Percentiles rank a stretch among this genome's conserved stretches.
Evolutionary conservation across 2,113 vertebrate genomes (phyloP).

Genomic region (Carassius carassius): DNA sequence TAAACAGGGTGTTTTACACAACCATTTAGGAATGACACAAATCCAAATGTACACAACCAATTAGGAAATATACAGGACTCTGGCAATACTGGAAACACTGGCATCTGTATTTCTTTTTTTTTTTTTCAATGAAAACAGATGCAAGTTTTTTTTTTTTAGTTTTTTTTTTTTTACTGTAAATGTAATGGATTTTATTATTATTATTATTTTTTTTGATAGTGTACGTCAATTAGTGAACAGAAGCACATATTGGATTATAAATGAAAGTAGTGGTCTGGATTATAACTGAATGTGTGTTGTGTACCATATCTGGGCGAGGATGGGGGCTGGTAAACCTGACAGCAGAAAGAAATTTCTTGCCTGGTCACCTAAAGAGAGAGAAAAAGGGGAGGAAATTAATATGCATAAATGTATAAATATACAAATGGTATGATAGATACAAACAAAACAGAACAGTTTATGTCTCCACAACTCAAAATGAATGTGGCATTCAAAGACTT

Average conservation of each 20-base stretch:
- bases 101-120: neutral
- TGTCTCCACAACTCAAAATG: too few species aligned
- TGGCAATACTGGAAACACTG: neutral
- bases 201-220: neutral
- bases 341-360: constrained; percentile 98
- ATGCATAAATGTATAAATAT: neutral
- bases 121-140: neutral
- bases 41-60: too few species aligned
- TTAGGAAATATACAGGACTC: too few species aligned
- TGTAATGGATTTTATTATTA: neutral
- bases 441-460: too few species aligned
- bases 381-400: neutral
- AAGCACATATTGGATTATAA: neutral
- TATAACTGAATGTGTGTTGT: constrained; percentile 54
- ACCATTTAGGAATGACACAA: too few species aligned
- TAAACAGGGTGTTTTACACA: too few species aligned
- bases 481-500: neutral
- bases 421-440: too few species aligned
- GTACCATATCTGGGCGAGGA: constrained; percentile 99
- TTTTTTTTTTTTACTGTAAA: neutral
- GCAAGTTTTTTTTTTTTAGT: neutral
- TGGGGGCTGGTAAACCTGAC: constrained; percentile 94
- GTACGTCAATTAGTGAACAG: neutral
- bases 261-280: neutral
- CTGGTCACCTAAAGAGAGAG: constrained; percentile 86